Percentiles rank a stretch among this genome's conserved stretches.
Conservation (phyloP, 2,113 vertebrate species). For the Pelvicachromis taeniatus region DNA sequence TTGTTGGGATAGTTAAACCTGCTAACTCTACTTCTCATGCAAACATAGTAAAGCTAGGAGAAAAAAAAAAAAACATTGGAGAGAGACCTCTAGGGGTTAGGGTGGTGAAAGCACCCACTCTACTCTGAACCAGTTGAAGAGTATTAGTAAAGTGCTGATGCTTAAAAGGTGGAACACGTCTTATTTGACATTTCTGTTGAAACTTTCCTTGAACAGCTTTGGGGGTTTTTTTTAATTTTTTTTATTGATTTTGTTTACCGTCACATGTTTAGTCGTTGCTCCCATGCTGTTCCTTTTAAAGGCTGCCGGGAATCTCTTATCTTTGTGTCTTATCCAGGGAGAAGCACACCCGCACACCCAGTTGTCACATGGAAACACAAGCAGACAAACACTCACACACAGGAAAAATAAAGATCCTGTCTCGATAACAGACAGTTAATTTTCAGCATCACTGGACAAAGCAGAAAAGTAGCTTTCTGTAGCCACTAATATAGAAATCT, state of each 20-base stretch:
- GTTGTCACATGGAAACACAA: not conserved
- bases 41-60: not conserved
- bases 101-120: conserved; percentile 2
- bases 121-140: not conserved
- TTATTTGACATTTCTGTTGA: not conserved
- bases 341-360: not conserved
- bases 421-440: not conserved
- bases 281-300: conserved; percentile 34
- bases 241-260: conserved; percentile 7
- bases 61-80: not conserved
- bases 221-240: too few species aligned
- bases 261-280: not conserved
- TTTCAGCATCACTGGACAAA: not conserved
- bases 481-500: not conserved
- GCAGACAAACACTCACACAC: not conserved
- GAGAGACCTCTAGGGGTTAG: conserved; percentile 52
- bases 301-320: conserved; percentile 36
- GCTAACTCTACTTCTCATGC: conserved; percentile 26
- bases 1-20: conserved; percentile 35
- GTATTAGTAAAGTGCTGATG: not conserved
- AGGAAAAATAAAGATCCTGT: not conserved
- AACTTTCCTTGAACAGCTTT: not conserved
- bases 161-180: not conserved
- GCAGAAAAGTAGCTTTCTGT: not conserved
- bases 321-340: conserved; percentile 7